Base-by-base conservation (phyloP, 2,888 invertebrate genomes). In the Cheilosia vulpina region DNA sequence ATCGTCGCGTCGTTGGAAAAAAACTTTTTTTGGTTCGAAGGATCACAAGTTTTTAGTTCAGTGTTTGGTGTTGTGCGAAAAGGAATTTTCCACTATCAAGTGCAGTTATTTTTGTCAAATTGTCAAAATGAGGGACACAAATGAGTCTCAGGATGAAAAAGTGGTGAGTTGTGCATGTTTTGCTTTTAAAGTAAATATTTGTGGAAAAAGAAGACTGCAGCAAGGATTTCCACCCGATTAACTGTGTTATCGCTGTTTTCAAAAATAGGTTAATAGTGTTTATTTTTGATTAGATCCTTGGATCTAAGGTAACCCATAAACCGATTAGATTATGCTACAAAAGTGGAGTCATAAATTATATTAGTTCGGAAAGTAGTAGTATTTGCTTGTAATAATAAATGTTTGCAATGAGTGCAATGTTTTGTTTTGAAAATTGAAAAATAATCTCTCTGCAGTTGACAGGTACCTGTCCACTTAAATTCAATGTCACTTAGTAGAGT, bases 131-230 rank as follows among this genome's bases (percentile, higher is more conserved):
- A 63, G 43, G 38, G 83, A 78, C 3, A 72, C 58, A 45, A 69
- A 45, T 21, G 83, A 83, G 63, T 73, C 83, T 43, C 83, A 83
- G 57, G 50, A 24, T 13, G 79, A 72, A 62, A 66, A 83, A 62
- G 27, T 2, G 31, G 72, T 78, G 72, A 83, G 82, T 83, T 41
- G 19, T 31, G 3, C 38, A n/a, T 58, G 2, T 13, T 11, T 43
- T 45, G 0, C 11, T 57, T 50, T 55, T 41, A 19, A 53, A 50
- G 27, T 57, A 21, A 41, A 5, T 50, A 50, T n/a, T 45, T 5
- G 9, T 27, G 19, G 4, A 57, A 3, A 2, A 57, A 15, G 2
- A 57, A 9, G 21, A 21, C 21, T 9, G 58, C 45, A 34, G 31
- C 7, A 31, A 38, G 47, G 6, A 31, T n/a, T 43, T 43, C 11